A percentile compares a stretch with the other conserved stretches of the same genome.
phyloP scores from a whole-genome alignment of 1,140 invertebrate genomes.

The Bombus breviceps region DNA sequence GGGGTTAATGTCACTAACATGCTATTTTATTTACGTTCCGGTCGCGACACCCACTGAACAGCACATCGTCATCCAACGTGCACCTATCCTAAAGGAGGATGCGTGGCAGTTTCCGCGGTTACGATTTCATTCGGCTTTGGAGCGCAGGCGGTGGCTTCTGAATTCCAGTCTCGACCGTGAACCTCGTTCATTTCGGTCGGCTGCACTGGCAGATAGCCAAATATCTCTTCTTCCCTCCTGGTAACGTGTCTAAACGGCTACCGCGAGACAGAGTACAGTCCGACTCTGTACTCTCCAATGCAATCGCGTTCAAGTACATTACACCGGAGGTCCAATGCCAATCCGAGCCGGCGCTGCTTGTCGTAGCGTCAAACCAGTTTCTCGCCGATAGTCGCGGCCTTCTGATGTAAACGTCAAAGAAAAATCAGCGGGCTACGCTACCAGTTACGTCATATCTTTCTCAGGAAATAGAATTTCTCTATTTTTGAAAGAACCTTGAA shows the following conservation, averaged over 20 bases:
- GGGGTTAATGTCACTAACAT: too few relatives aligned
- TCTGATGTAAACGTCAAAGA: background rate
- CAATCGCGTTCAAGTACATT: slow-evolving; percentile 45
- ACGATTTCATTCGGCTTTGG: slow-evolving; percentile 10
- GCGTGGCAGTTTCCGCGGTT: slow-evolving; percentile 10
- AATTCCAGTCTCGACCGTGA: slow-evolving; percentile 63
- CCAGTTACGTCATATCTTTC: slow-evolving; percentile 1
- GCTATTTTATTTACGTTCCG: too few relatives aligned
- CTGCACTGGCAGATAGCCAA: slow-evolving; percentile 58
- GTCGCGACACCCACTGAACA: background rate
- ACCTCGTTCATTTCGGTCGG: slow-evolving; percentile 56
- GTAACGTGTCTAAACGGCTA: slow-evolving; percentile 41
- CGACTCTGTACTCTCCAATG: background rate
- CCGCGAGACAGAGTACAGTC: slow-evolving; percentile 19
- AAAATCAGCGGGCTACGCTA: background rate
- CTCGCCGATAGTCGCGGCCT: background rate
- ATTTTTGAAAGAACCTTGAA: background rate
- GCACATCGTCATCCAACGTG: background rate
- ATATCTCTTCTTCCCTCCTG: slow-evolving; percentile 26
- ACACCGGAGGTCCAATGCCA: slow-evolving; percentile 30
- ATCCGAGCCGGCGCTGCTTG: background rate
- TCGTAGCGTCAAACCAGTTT: slow-evolving; percentile 21
- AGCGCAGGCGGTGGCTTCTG: slow-evolving; percentile 8
- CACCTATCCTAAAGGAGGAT: background rate
- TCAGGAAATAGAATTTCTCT: background rate